phyloP scores from a whole-genome alignment of 1,140 invertebrate genomes.

The Prorops nasuta region DNA sequence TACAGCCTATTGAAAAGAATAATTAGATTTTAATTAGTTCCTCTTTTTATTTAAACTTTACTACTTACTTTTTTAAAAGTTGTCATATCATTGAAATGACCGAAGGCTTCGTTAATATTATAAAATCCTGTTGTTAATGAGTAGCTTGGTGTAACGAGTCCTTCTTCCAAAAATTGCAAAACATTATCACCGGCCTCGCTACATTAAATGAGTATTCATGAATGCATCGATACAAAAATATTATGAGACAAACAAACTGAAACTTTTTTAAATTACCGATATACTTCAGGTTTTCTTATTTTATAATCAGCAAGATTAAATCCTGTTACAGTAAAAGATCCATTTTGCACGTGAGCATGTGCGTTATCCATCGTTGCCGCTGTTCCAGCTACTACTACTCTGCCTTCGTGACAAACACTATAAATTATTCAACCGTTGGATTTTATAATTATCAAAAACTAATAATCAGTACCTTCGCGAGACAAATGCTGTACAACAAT shows the following conservation, averaged over 20 bases:
- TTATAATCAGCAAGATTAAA: constrained; percentile 59
- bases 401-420: constrained; percentile 57
- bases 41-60: neutral
- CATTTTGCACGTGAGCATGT: constrained; percentile 41
- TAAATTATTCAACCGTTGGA: constrained; percentile 11
- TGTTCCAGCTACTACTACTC: constrained; percentile 61
- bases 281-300: constrained; percentile 51
- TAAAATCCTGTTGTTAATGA: constrained; percentile 35
- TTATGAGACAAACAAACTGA: neutral
- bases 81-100: constrained; percentile 35
- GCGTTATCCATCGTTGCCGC: constrained; percentile 45
- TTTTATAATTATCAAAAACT: constrained; percentile 1
- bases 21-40: neutral
- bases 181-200: constrained; percentile 47
- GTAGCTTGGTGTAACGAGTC: constrained; percentile 39
- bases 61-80: constrained; percentile 40
- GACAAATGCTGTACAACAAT: constrained; percentile 45
- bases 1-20: constrained; percentile 24
- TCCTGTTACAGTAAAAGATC: constrained; percentile 56
- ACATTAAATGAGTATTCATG: neutral
- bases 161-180: constrained; percentile 45
- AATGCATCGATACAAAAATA: neutral
- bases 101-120: constrained; percentile 40
- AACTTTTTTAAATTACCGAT: constrained; percentile 44
- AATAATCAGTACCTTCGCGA: constrained; percentile 33